phyloP scores from a whole-genome alignment of 2,113 vertebrate genomes.

The Candoia aspera region DNA sequence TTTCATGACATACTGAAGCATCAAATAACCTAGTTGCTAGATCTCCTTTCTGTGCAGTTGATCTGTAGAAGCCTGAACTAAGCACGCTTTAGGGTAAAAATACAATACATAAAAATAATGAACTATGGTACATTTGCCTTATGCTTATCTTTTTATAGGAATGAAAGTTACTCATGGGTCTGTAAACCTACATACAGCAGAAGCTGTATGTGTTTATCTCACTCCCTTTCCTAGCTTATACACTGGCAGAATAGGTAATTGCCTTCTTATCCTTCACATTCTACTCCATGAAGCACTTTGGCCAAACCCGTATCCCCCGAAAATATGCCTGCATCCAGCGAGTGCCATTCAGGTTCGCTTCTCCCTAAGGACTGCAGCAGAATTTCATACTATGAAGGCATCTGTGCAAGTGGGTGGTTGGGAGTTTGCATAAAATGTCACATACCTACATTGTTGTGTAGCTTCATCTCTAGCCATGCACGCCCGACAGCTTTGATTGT shows the following conservation, averaged over 20 bases:
- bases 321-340: not conserved
- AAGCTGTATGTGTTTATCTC: not conserved
- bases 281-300: not conserved
- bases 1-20: not conserved
- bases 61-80: not conserved
- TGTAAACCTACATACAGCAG: not conserved
- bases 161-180: not conserved
- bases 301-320: not conserved
- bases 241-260: not conserved
- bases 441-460: not conserved
- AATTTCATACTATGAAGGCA: not conserved
- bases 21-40: not conserved
- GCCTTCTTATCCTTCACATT: not conserved
- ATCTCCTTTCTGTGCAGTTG: not conserved
- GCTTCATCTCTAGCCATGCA: not conserved
- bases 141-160: not conserved
- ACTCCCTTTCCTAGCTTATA: not conserved
- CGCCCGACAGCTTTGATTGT: constrained; percentile 15
- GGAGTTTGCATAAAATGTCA: constrained; percentile 15
- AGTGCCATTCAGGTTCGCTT: not conserved
- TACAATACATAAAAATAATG: not conserved
- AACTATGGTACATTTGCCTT: not conserved
- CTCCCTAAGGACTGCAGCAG: not conserved
- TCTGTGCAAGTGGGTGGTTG: too few species aligned
- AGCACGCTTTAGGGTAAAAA: not conserved